Base-by-base conservation (phyloP, 2,888 invertebrate species). In the Scotopteryx bipunctaria region DNA sequence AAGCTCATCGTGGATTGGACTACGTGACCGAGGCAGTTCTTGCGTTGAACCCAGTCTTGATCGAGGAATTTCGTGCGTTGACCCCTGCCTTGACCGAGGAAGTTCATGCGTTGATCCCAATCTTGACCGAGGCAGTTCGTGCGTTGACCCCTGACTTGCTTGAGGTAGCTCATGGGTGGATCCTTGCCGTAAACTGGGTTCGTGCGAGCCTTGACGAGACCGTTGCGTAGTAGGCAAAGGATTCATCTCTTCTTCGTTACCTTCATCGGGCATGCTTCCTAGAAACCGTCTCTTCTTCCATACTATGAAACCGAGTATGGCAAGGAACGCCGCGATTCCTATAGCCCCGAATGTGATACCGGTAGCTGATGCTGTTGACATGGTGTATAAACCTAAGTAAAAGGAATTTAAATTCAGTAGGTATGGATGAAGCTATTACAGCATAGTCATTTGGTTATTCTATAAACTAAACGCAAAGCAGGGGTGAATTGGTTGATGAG, bases 291-390 rank as follows among this genome's bases (percentile, higher is more conserved):
- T 69, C 37, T 78, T 80, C 65, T 78, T 83, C 86, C 86, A 88
- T 0, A 77, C 82, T 1, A 79, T 40, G 27, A 78, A 69, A 0
- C 75, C 84, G 0, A 87, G 66, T 1, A 78, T 42, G 1, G 47
- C 62, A 1, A 89, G 63, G 16, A 78, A 62, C 0, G 63, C 59
- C 0, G 69, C 63, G 1, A 83, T 69, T 1, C 73, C 67, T 4
- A 87, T 69, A 0, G 66, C 73, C 2, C 83, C 88, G 14, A 87
- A 71, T 1, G 78, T 77, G 37, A 89, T 78, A 3, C 84, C 85
- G 0, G 82, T 81, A 0, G 77, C 77, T 8, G 89, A 85, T n/a
- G 86, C 86, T 64, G 79, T 81, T 13, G 89, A 83, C 79, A 88
- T 80, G 56, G 78, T 73, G 68, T 84, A 82, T 38, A 83, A 55